Evolutionary conservation across 2,113 vertebrate genomes (phyloP), one percentile per base, ranked within the genome.

Genomic region (Lycaon pictus): DNA sequence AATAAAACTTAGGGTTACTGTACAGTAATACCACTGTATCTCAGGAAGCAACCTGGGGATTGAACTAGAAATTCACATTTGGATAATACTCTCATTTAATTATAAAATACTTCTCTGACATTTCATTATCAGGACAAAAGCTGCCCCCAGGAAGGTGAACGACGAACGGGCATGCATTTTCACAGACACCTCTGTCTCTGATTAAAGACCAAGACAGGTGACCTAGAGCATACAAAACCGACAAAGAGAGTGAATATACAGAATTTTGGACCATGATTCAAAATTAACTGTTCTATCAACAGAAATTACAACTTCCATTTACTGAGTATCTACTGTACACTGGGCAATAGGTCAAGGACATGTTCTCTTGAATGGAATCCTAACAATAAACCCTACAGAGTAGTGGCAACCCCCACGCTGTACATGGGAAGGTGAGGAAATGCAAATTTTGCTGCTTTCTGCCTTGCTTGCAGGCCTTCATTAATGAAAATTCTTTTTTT

Each of bases 401-500:
- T 19, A 87, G 69, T 10, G 58, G 37, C 48, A 94, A 96, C 37
- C 85, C 90, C 90, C 90, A 94, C 77, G 25, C 35, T 72, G 91
- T 85, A 96, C 16, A 67, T 43, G 85, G 0, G 90, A 97, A 97
- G 62, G 74, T 87, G 92, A 96, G 20, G 43, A 92, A 51, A 98
- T 90, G 87, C 87, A 97, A 93, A 98, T 92, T 85, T 20, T 93
- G 79, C 90, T 96, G 77, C 67, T 79, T 79, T 90, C 91, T 76
- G 82, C 77, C 77, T 91, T 56, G 81, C 77, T 98, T 65, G 32
- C 67, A 97, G 96, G 95, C 79, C 62, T 92, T 86, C 95, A 15
- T 92, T 92, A 97, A 97, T 93, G 83, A 96, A 97, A 97, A 97
- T 67, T 48, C 62, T 32, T 82, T 93, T 96, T 88, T 85, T 65